Evolutionary conservation across 2,888 invertebrate species (phyloP), one percentile per base, ranked within the genome.

Genomic region (Heteropelma amictum): DNA sequence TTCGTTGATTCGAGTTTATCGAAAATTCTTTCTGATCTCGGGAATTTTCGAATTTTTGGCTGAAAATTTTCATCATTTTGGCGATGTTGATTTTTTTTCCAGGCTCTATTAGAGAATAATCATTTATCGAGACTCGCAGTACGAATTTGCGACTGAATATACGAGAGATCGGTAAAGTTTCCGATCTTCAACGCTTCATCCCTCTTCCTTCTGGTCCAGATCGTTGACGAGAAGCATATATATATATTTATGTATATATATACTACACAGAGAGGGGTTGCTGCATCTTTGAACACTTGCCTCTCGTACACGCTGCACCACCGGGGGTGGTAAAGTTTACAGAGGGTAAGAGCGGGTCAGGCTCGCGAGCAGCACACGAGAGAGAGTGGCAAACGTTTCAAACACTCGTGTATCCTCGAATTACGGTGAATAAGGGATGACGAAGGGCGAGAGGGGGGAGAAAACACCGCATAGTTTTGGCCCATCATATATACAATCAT

Each of bases 231-330:
- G 63, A 60, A 67, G 69, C 68, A 70, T 67, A n/a, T n/a, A n/a
- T n/a, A n/a, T n/a, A n/a, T n/a, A n/a, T n/a, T n/a, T n/a, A n/a
- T n/a, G n/a, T n/a, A n/a, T n/a, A n/a, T n/a, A n/a, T n/a, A n/a
- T n/a, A n/a, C n/a, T n/a, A n/a, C 69, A 63, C 53, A 64, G 68
- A 53, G 56, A 61, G 47, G 67, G 67, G 30, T 17, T 8, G 28
- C 54, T 61, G 65, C 63, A 65, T 70, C 61, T 45, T 64, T 68
- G 72, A 81, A 81, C 83, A 85, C 84, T 85, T 86, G 84, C 81
- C 71, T n/a, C n/a, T 65, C 65, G 51, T 14, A 53, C 47, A 64
- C 42, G 72, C 72, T 80, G 78, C 72, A 80, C 78, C 72, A 70
- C 72, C 61, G 56, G 53, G 33, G 51, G 45, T 68, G n/a, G n/a